A percentile compares a stretch with the other conserved stretches of the same genome.
Conservation (phyloP, 2,797 vertebrate genomes). For the Peromyscus melanophrys region DNA sequence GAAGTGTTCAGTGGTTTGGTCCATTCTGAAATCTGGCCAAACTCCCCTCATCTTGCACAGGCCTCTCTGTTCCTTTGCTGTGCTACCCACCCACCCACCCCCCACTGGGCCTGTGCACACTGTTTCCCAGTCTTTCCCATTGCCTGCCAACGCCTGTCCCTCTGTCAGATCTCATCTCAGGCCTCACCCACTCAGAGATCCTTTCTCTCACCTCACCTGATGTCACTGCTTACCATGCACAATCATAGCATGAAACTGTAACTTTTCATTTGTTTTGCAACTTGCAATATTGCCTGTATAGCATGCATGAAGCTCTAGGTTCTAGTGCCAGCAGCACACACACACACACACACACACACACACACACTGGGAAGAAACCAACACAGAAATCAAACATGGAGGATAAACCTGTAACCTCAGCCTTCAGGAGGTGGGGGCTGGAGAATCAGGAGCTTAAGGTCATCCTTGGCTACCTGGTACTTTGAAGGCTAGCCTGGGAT, state of each 20-base stretch:
- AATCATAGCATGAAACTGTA: not conserved
- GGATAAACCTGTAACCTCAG: not conserved
- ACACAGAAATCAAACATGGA: not conserved
- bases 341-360: not conserved
- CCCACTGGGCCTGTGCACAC: not conserved
- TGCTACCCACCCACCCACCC: too few relatives aligned
- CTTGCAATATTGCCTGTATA: not conserved
- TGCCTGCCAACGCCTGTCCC: not conserved
- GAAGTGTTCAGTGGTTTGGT: not conserved
- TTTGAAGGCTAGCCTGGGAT: not conserved
- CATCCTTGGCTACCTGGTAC: not conserved
- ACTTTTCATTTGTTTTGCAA: slow-evolving; percentile 25
- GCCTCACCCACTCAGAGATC: not conserved
- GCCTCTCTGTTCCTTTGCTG: not conserved
- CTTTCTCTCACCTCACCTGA: not conserved
- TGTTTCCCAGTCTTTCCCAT: not conserved
- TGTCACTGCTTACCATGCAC: not conserved
- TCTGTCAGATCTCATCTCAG: not conserved
- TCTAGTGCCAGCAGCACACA: not conserved
- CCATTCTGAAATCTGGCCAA: not conserved
- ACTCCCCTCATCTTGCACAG: not conserved
- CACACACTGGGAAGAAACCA: not conserved
- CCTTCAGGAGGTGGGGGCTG: not conserved
- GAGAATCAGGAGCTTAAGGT: not conserved
- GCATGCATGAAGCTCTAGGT: not conserved